Conservation (phyloP, 2,797 vertebrate species). For the Arremon aurantiirostris region DNA sequence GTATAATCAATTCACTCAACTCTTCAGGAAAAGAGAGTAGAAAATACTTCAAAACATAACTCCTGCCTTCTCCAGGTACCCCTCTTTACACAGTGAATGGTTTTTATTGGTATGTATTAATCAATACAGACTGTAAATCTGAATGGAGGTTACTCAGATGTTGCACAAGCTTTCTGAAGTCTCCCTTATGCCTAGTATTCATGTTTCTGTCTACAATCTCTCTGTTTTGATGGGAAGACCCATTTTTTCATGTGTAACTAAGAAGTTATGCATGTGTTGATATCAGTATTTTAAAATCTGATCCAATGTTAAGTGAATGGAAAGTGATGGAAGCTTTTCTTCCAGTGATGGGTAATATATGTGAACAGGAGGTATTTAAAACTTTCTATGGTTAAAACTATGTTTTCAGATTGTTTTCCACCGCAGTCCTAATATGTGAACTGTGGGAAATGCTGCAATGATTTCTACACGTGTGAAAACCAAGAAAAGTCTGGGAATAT, state of each 20-base stretch:
- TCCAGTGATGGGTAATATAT: background rate
- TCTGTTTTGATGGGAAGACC: background rate
- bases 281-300: background rate
- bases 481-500: background rate
- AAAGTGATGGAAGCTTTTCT: background rate
- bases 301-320: background rate
- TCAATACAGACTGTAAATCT: background rate
- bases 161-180: background rate
- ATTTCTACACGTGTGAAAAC: background rate
- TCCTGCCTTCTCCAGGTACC: background rate
- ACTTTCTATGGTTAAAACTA: background rate
- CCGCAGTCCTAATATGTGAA: background rate
- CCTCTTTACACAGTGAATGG: background rate
- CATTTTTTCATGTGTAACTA: background rate
- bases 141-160: background rate
- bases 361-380: background rate
- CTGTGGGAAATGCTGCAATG: background rate
- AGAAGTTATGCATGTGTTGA: background rate
- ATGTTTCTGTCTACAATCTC: background rate
- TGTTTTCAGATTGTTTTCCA: background rate
- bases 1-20: background rate
- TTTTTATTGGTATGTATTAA: fast-evolving
- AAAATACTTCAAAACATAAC: background rate
- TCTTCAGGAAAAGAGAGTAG: background rate
- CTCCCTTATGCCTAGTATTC: background rate